Percentiles rank a stretch among this genome's conserved stretches.
Conservation (phyloP, 2,888 invertebrate species). For the Dinocampus coccinellae region DNA sequence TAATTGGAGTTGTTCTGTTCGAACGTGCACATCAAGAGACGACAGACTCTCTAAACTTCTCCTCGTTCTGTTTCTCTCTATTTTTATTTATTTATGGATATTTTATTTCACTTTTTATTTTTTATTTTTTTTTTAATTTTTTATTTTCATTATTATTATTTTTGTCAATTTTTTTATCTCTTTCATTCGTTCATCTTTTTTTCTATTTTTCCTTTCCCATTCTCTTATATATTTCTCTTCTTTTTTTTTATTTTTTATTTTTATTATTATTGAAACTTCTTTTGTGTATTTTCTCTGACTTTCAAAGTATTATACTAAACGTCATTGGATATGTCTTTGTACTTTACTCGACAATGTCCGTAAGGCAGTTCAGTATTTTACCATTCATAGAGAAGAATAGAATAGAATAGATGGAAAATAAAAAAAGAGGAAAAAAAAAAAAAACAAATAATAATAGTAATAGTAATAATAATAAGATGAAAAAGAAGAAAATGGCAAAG, state of each 20-base stretch:
- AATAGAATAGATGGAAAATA: neutral
- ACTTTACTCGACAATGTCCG: neutral
- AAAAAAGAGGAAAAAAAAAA: neutral
- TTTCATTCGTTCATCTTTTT: too few species aligned
- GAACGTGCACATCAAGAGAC: slow-evolving; percentile 14
- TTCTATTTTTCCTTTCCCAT: neutral
- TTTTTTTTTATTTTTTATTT: neutral
- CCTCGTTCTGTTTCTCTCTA: neutral
- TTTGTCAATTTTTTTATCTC: too few species aligned
- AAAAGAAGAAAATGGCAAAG: too few species aligned
- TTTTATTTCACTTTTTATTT: neutral
- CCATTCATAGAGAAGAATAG: neutral
- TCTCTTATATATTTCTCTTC: too few species aligned
- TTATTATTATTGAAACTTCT: slow-evolving; percentile 4
- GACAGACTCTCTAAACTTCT: slow-evolving; percentile 8
- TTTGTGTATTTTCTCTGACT: slow-evolving; percentile 23
- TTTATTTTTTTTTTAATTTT: neutral
- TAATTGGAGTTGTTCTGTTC: slow-evolving; percentile 49
- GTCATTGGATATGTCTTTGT: slow-evolving; percentile 16
- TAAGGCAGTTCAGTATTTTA: neutral
- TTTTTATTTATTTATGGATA: neutral
- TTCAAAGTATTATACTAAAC: slow-evolving; percentile 21
- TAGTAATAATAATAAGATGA: too few species aligned
- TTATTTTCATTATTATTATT: neutral
- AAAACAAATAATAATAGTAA: too few species aligned